Percentiles rank a stretch among this genome's conserved stretches.
phyloP scores from a whole-genome alignment of 2,797 vertebrate genomes.

The Falco concolor region DNA sequence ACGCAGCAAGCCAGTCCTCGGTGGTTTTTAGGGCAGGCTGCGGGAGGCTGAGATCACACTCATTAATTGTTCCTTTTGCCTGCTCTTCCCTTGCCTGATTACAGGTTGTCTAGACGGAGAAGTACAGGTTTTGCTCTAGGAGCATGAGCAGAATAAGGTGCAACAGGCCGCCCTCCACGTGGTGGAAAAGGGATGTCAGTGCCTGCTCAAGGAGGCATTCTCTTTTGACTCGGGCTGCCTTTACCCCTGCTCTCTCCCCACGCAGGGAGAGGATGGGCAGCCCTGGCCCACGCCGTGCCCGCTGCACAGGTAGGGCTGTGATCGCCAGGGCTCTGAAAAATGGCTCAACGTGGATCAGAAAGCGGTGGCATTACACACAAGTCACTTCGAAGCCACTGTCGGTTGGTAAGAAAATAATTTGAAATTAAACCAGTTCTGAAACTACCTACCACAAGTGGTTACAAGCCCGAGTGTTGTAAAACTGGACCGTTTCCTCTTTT shows the following conservation, averaged over 20 bases:
- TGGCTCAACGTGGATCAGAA: neutral
- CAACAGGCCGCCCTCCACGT: rapidly evolving
- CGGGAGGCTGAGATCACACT: conserved; percentile 9
- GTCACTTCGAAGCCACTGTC: neutral
- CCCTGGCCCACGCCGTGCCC: rapidly evolving
- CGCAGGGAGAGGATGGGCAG: neutral
- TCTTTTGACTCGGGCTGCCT: neutral
- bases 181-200: neutral
- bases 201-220: neutral
- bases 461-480: conserved; percentile 47
- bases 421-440: conserved; percentile 47
- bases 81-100: neutral
- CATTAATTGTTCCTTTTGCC: neutral
- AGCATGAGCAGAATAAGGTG: neutral
- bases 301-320: neutral
- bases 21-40: neutral
- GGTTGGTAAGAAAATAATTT: conserved; percentile 42
- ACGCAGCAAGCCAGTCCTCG: neutral
- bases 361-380: neutral
- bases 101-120: conserved; percentile 49
- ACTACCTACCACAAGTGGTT: conserved; percentile 28
- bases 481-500: conserved; percentile 62
- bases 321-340: neutral
- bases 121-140: conserved; percentile 26
- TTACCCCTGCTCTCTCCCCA: neutral